Evolutionary conservation across 2,888 invertebrate genomes (phyloP).

Genomic region (Saturnia japonica): DNA sequence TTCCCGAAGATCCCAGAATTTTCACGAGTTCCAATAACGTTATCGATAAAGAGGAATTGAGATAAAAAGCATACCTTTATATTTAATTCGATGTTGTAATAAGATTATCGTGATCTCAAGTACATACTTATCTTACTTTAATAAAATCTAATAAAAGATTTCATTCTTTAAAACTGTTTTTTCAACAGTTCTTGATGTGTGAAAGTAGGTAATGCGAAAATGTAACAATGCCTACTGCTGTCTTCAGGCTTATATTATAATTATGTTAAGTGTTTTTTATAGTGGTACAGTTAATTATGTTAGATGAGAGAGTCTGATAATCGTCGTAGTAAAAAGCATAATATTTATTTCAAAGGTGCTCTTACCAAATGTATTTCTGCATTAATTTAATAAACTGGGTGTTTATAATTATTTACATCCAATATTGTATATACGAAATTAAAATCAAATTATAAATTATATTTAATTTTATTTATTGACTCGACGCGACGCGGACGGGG

Average conservation of each 20-base stretch:
- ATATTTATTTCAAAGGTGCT: not conserved
- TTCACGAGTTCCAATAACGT: conserved; percentile 67
- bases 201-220: not conserved
- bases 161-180: not conserved
- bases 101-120: conserved; percentile 14
- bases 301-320: not conserved
- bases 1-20: conserved; percentile 93
- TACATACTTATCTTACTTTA: conserved; percentile 2
- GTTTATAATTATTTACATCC: not conserved
- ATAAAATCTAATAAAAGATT: not conserved
- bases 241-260: not conserved
- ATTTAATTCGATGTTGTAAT: not conserved
- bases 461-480: not conserved
- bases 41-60: conserved; percentile 65
- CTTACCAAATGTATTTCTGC: not conserved
- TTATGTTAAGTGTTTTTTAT: not conserved
- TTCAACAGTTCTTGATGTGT: not conserved
- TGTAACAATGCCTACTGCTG: no score
- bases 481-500: no score
- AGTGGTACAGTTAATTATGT: no score
- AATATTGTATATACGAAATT: not conserved
- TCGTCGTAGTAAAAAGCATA: no score
- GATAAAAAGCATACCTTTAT: conserved; percentile 47
- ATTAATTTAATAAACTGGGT: not conserved
- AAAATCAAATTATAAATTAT: not conserved